phyloP scores from a whole-genome alignment of 2,797 vertebrate species.

The Hypotaenidia okinawae region DNA sequence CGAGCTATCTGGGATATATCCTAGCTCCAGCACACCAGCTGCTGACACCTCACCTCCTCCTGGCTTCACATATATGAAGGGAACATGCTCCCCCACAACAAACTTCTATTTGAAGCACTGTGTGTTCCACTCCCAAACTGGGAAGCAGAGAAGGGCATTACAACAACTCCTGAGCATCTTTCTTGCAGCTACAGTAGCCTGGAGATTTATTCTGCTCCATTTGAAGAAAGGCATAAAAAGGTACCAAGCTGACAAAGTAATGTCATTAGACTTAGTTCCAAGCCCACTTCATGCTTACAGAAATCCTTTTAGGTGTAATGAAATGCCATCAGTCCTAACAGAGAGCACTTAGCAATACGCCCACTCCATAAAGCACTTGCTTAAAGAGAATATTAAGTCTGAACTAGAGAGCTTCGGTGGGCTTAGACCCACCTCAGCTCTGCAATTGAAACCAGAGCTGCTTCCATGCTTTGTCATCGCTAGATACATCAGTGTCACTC shows the following conservation, averaged over 20 bases:
- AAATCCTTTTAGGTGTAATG: constrained; percentile 38
- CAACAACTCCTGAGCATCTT: neutral
- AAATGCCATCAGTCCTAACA: constrained; percentile 36
- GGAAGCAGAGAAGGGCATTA: neutral
- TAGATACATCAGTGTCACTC: neutral
- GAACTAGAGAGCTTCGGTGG: neutral
- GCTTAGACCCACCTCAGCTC: constrained; percentile 1
- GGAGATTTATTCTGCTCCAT: neutral
- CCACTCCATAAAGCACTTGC: neutral
- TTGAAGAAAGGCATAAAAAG: neutral
- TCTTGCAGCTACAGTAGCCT: neutral
- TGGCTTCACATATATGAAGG: neutral
- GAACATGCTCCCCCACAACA: rapidly evolving
- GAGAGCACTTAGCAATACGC: neutral
- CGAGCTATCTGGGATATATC: neutral
- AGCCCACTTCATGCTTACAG: constrained; percentile 2
- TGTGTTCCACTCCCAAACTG: rapidly evolving
- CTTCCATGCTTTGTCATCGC: neutral
- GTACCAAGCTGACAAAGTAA: constrained; percentile 4
- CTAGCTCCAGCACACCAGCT: neutral
- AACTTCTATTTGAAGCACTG: neutral
- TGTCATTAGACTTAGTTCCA: constrained; percentile 14
- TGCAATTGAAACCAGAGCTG: neutral
- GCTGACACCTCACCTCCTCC: neutral
- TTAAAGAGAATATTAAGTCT: constrained; percentile 28